Percentiles rank a stretch among this genome's conserved stretches.
Conservation (phyloP, 2,113 vertebrate genomes). For the Oreotrochilus melanogaster region DNA sequence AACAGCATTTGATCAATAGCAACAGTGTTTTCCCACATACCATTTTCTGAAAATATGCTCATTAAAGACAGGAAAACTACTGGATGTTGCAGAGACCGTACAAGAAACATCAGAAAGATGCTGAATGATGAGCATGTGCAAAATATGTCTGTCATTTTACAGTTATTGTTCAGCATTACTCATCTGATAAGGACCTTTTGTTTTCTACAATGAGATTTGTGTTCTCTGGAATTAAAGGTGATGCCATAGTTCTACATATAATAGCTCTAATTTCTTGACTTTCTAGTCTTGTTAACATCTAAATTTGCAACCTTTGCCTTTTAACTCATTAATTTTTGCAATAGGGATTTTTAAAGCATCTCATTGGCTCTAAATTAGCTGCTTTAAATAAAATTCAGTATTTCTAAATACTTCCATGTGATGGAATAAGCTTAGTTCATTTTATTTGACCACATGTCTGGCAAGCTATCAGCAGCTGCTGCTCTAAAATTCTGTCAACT, state of each 20-base stretch:
- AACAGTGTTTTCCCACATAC: background rate
- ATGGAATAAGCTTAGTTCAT: conserved; percentile 33
- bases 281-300: background rate
- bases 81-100: fast-evolving
- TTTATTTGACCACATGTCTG: conserved; percentile 15
- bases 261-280: background rate
- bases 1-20: too few relatives aligned
- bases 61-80: background rate
- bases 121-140: background rate
- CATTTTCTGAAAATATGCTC: background rate
- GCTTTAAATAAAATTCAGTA: background rate
- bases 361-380: background rate
- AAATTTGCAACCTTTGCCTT: background rate
- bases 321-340: background rate
- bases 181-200: background rate
- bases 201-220: background rate
- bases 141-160: background rate
- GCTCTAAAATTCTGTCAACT: background rate
- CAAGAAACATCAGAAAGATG: background rate
- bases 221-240: background rate
- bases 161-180: background rate
- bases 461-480: background rate
- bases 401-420: background rate
- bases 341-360: background rate
- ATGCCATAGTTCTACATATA: background rate